Evolutionary conservation across 2,797 vertebrate species (phyloP).

Genomic region (Luscinia luscinia): DNA sequence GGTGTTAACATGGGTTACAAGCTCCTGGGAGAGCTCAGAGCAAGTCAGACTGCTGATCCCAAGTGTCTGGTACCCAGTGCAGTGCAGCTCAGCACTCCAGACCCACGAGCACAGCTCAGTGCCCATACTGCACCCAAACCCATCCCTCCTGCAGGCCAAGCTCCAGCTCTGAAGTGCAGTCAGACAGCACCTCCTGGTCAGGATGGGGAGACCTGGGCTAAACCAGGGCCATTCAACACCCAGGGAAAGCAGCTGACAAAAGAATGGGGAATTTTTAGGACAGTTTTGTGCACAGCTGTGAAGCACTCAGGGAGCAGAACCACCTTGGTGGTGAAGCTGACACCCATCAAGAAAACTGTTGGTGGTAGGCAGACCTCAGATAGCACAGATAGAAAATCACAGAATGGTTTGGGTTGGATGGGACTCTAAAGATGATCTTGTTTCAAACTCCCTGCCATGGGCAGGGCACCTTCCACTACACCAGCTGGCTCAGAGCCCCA

Average conservation of each 20-base stretch:
- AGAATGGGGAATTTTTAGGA: neutral
- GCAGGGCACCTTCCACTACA: neutral
- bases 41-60: neutral
- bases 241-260: neutral
- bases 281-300: neutral
- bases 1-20: neutral
- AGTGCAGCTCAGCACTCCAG: neutral
- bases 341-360: neutral
- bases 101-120: neutral
- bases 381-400: neutral
- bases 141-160: neutral
- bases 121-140: rapidly evolving
- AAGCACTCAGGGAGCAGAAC: neutral
- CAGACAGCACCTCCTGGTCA: neutral
- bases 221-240: neutral
- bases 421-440: neutral
- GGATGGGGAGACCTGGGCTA: rapidly evolving
- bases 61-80: neutral
- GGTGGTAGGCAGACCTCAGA: neutral
- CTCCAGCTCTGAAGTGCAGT: neutral
- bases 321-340: neutral
- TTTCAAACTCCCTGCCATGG: neutral
- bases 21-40: neutral
- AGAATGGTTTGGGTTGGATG: neutral
- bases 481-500: neutral